Evolutionary conservation across 1,140 invertebrate species (phyloP), one percentile per base, ranked within the genome.

Genomic region (Charaxes varanes): DNA sequence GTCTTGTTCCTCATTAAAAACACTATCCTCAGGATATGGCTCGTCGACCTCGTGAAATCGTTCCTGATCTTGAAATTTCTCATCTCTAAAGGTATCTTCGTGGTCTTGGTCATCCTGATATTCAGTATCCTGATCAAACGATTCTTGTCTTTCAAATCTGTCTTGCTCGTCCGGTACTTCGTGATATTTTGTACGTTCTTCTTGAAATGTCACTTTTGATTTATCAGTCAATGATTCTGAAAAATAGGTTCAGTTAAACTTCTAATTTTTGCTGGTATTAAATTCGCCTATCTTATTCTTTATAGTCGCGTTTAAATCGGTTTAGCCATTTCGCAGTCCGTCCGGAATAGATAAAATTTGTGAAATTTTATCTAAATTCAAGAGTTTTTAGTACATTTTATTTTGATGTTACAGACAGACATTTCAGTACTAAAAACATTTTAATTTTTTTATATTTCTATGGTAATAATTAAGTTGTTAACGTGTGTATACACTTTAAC

Each of bases 21-120:
- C 73, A 34, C 71, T 72, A 27, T 72, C 69, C 43, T 77, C 73
- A 2, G 58, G 57, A 31, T 77, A 83, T 14, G 68, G 62, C 11
- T 80, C 79, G 23, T 81, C 65, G 2, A 30, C 44, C 36, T 86
- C 83, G 28, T 85, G 76, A 8, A 86, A 86, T 15, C 64, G 70
- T 31, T 78, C 69, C 22, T 72, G 65, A 16, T 70, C 67, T 14
- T 67, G 65, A 15, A 77, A 72, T 27, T 85, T 86, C 7, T 82
- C 62, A 8, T 73, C 67, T 33, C 51, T 49, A 31, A 72, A 79
- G 16, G 48, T 59, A 14, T 80, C 71, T 6, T 78, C 65, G 19
- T 66, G 55, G 18, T 76, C 72, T 40, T 74, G 63, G 8, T 79
- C 67, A 16, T 76, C 68, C 14, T 41, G 55, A 37, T 70, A 76